Evolutionary conservation across 2,113 vertebrate species (phyloP).

Genomic region (Cromileptes altivelis): DNA sequence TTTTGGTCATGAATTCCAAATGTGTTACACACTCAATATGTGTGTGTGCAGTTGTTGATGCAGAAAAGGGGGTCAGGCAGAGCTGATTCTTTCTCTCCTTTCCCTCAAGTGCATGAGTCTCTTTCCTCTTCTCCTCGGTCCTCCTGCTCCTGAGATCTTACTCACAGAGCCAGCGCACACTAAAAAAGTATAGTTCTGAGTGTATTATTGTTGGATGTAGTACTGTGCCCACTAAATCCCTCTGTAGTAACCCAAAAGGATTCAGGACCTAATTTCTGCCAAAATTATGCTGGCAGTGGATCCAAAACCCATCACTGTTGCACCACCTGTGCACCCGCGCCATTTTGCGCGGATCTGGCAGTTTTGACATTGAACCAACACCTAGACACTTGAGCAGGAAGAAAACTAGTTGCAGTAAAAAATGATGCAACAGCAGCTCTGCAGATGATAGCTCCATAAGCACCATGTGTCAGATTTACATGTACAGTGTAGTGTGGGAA

Average conservation of each 20-base stretch:
- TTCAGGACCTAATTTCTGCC: neutral
- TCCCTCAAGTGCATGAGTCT: constrained; percentile 8
- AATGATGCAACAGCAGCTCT: constrained; percentile 19
- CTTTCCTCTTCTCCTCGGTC: neutral
- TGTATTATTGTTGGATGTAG: constrained; percentile 10
- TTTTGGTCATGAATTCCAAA: constrained; percentile 55
- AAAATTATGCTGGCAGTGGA: constrained; percentile 3
- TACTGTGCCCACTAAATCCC: neutral
- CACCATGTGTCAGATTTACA: constrained; percentile 29
- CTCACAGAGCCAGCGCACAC: constrained; percentile 1
- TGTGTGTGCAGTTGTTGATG: constrained; percentile 35
- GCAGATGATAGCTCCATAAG: constrained; percentile 23
- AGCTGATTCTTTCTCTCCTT: constrained; percentile 31
- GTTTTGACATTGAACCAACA: constrained; percentile 19
- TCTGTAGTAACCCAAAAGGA: neutral
- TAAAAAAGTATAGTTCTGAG: neutral
- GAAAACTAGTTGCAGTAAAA: neutral
- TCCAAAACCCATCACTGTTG: constrained; percentile 30
- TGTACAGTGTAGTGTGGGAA: neutral
- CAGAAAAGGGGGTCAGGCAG: constrained; percentile 30
- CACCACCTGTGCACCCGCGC: constrained; percentile 26
- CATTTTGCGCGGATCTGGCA: constrained; percentile 19
- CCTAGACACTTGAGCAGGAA: constrained; percentile 7
- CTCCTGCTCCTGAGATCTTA: constrained; percentile 31
- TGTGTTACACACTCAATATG: constrained; percentile 11